Evolutionary conservation across 2,888 invertebrate genomes (phyloP).

Genomic region (Rhogogaster chlorosoma): DNA sequence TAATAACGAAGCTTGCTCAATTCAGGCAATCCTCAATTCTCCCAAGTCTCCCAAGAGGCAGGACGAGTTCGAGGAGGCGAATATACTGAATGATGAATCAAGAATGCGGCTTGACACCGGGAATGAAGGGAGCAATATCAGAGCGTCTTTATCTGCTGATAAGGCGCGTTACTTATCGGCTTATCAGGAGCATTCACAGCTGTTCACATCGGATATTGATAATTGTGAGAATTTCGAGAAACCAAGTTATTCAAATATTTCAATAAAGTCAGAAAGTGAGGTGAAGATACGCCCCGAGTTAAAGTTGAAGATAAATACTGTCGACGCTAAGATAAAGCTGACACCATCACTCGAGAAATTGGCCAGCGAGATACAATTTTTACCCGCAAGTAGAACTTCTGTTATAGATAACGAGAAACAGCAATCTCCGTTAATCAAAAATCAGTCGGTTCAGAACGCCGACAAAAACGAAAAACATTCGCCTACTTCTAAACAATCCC

Average conservation of each 20-base stretch:
- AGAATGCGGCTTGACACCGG: slow-evolving; percentile 39
- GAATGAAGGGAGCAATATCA: not conserved
- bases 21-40: not conserved
- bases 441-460: not conserved
- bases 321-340: slow-evolving; percentile 64
- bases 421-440: slow-evolving; percentile 13
- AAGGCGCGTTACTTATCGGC: slow-evolving; percentile 55
- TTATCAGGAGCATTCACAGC: slow-evolving; percentile 57
- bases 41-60: slow-evolving; percentile 67
- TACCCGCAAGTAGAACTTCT: slow-evolving; percentile 64
- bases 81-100: slow-evolving; percentile 66
- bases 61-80: slow-evolving; percentile 71
- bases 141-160: slow-evolving; percentile 59
- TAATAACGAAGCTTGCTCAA: not conserved
- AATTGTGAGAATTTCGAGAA: slow-evolving; percentile 57
- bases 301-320: slow-evolving; percentile 59
- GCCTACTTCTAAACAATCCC: not conserved
- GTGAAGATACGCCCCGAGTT: slow-evolving; percentile 62
- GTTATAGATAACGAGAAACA: slow-evolving; percentile 39
- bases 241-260: slow-evolving; percentile 67
- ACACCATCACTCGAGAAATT: slow-evolving; percentile 72
- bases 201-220: slow-evolving; percentile 51
- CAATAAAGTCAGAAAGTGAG: slow-evolving; percentile 59
- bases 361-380: slow-evolving; percentile 72
- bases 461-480: not conserved